Percentiles rank a stretch among this genome's conserved stretches.
phyloP scores from a whole-genome alignment of 1,140 invertebrate genomes.

The Brachionus calyciflorus region DNA sequence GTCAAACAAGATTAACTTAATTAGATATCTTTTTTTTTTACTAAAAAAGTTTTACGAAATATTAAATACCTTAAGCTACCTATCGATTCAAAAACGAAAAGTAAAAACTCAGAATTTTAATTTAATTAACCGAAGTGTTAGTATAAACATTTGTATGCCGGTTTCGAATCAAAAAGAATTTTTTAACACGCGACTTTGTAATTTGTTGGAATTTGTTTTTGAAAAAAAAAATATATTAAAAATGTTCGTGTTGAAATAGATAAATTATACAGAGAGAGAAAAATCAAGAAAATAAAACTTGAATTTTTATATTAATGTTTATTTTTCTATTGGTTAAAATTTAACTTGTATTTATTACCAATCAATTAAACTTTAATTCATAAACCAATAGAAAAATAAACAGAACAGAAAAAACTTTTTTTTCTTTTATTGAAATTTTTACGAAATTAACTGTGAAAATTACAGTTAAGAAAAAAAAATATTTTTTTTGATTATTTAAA shows the following conservation, averaged over 20 bases:
- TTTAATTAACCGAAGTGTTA: too few relatives aligned
- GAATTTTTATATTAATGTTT: too few relatives aligned
- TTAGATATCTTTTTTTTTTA: constrained; percentile 27
- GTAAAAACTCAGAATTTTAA: neutral
- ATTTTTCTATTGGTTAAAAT: too few relatives aligned
- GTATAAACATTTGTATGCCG: neutral
- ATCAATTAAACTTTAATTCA: neutral
- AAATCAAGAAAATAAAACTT: too few relatives aligned
- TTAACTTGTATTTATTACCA: too few relatives aligned
- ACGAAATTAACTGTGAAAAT: constrained; percentile 32
- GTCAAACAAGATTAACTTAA: constrained; percentile 46
- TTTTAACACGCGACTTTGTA: neutral
- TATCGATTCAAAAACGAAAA: neutral
- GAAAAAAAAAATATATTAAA: neutral
- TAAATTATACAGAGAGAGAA: neutral
- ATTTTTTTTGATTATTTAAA: neutral
- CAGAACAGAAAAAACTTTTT: neutral
- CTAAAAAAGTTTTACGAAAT: neutral
- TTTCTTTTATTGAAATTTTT: neutral
- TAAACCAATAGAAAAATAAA: neutral
- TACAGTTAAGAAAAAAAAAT: neutral
- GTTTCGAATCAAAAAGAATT: too few relatives aligned
- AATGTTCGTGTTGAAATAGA: too few relatives aligned
- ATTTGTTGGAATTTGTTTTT: neutral
- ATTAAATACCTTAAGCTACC: neutral